Percentiles rank a stretch among this genome's conserved stretches.
These are phyloP conservation scores for Ochlodes sylvanus DNA, from an alignment of 2,888 invertebrate genomes.

Conservation along the genomic window DNA sequence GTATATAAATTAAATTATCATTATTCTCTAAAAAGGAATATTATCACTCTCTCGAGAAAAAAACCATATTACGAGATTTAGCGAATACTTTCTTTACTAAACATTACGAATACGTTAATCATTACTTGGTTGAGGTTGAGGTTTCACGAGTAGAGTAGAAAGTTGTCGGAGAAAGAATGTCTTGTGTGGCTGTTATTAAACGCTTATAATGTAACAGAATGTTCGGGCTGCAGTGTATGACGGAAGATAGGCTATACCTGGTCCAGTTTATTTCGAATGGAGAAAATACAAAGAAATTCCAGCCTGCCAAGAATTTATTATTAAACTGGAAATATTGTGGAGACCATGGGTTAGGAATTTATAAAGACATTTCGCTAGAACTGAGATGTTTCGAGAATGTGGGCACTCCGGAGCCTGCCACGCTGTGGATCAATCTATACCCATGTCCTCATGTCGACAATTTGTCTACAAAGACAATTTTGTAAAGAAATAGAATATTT, in stretches of 20 bases:
- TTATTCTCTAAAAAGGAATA: no score
- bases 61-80: no score
- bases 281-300: conserved; percentile 38
- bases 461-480: conserved; percentile 10
- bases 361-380: conserved; percentile 37
- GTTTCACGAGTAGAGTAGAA: no score
- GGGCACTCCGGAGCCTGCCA: conserved; percentile 4
- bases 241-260: conserved; percentile 17
- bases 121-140: neutral
- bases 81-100: no score
- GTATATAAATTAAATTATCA: no score
- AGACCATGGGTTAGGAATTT: conserved; percentile 36
- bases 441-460: neutral
- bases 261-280: conserved; percentile 36
- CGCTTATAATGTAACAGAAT: conserved; percentile 32
- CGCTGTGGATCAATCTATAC: conserved; percentile 13
- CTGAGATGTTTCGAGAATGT: conserved; percentile 38
- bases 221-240: conserved; percentile 19
- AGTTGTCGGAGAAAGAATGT: conserved; percentile 25
- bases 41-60: no score
- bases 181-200: conserved; percentile 26
- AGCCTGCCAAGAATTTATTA: conserved; percentile 38
- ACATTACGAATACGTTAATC: no score
- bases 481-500: conserved; percentile 11
- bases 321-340: conserved; percentile 37